Conservation (phyloP, 2,797 vertebrate genomes). For the Coilia nasus region DNA sequence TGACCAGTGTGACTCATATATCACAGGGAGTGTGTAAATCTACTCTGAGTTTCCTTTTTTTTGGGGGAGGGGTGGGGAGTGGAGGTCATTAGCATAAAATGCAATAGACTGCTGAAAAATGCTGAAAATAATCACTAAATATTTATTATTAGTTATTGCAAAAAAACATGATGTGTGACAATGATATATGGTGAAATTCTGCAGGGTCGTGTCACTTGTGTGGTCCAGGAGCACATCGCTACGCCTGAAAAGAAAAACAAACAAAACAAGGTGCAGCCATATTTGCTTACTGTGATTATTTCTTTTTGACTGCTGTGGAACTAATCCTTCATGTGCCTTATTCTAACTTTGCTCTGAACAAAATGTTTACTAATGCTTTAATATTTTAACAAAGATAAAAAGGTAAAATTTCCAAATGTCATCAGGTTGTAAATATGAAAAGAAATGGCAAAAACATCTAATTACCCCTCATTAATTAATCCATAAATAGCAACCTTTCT, state of each 20-base stretch:
- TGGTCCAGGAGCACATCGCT: constrained; percentile 59
- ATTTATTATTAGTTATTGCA: neutral
- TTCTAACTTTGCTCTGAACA: constrained; percentile 11
- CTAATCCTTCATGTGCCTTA: constrained; percentile 52
- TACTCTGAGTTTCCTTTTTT: neutral
- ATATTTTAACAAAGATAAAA: neutral
- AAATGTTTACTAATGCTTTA: neutral
- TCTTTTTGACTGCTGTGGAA: constrained; percentile 37
- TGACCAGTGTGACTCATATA: neutral
- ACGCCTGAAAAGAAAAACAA: constrained; percentile 57
- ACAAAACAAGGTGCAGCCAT: constrained; percentile 65
- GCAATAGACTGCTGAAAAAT: neutral
- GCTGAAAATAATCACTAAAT: neutral
- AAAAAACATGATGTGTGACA: neutral
- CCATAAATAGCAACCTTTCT: neutral
- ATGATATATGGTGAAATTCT: neutral
- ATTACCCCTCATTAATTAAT: neutral
- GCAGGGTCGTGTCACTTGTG: constrained; percentile 40
- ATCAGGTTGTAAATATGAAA: neutral
- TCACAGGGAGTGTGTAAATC: neutral
- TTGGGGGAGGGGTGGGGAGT: no score
- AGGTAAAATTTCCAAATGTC: neutral
- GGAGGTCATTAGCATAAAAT: no score
- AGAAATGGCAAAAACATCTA: neutral
- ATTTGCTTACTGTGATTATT: neutral